Base-by-base conservation (phyloP, 53 echinoderm and acorn worm genomes). In the Henricia sp. region DNA sequence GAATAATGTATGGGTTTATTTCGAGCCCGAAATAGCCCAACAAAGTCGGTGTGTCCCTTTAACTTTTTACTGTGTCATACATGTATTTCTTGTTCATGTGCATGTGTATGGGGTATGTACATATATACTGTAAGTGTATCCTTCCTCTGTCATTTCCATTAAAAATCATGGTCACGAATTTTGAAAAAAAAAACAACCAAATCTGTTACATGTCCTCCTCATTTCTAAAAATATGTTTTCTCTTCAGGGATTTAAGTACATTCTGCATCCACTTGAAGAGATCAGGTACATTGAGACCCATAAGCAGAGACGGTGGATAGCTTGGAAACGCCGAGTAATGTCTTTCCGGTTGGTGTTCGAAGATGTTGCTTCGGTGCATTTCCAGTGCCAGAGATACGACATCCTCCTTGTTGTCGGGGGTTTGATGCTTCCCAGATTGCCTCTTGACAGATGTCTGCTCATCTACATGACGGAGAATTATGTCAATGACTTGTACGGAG, bases 191-290 rank as follows among this genome's bases (percentile, higher is more conserved):
- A n/a, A n/a, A n/a, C n/a, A n/a, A n/a, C n/a, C n/a, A n/a, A n/a
- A n/a, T n/a, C 19, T 6, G 16, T 4, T 53, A 53, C 53, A 14
- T 13, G 4, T 14, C 53, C 53, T 1, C 0, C 19, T 4, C n/a
- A 20, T 78, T 63, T 33, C 63, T 19, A 3, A 63, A 63, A 63
- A 63, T 63, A 19, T 63, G 63, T 1, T 84, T 69, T 25, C 71
- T 50, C 6, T 59, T 51, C 24, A 90, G 65, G 17, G 52, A 25
- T 46, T 90, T 84, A 1, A 90, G 30, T 55, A 84, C 69, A n/a
- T 32, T 29, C 34, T 54, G 62, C 32, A 89, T 89, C 89, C 89
- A 89, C 44, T 53, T 41, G 44, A 70, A 76, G 16, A 89, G 30
- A 53, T 84, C 89, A 8, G 75, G 24, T 37, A 74, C 19, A 10